Base-by-base conservation (phyloP, 2,113 vertebrate species). In the Clinocottus analis region DNA sequence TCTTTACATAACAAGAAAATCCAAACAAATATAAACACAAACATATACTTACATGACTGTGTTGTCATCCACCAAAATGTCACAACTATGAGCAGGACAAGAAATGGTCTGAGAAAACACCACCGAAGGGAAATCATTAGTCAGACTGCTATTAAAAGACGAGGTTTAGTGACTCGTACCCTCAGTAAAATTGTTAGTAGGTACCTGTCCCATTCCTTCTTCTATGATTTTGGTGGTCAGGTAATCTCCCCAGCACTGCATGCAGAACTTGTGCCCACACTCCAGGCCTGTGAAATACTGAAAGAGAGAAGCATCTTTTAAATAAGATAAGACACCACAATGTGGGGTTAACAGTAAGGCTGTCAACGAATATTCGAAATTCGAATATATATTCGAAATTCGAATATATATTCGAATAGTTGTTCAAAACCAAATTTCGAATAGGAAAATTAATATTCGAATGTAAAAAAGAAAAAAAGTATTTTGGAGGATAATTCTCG, bases 201-300 rank as follows among this genome's bases (percentile, higher is more conserved):
- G 19, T 97, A 99, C 98, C 98, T 99, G 98, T 93, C 98, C 98
- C 98, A 99, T 99, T 96, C 98, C 98, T 96, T 99, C 98, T 88
- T 99, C 98, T 94, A 99, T 99, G 93, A 99, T 99, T 97, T 99
- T 99, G 93, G 98, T 99, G 87, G 97, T 99, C 95, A 99, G 95
- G 94, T 99, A 99, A 96, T 99, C 98, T 64, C 97, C 97, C 98
- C 98, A 99, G 94, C 98, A 99, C 94, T 99, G 98, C 98, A 99
- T 98, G 95, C 98, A 99, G 95, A 99, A 99, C 91, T 99, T 99
- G 95, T 99, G 98, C 94, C 98, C 98, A 95, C 98, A 99, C 93
- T 99, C 98, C 89, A 99, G 94, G 91, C 98, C 98, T 80, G 98
- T 99, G 90, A 99, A 99, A 91, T 98, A 99, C 98, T 99, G 94